Conservation (phyloP, 2,113 vertebrate species). For the Malurus melanocephalus region DNA sequence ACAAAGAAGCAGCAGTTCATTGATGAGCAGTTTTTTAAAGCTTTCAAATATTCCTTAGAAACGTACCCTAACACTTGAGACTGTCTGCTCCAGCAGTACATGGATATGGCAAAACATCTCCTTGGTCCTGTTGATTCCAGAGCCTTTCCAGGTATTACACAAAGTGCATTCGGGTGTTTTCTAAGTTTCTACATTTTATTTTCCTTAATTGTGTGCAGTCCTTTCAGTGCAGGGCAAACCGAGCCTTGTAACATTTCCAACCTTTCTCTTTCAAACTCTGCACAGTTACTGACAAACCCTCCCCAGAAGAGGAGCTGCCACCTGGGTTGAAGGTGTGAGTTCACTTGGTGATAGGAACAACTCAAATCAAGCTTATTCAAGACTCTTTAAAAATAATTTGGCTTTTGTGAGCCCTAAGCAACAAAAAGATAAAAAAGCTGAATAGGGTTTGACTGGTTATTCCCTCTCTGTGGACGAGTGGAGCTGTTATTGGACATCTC, state of each 20-base stretch:
- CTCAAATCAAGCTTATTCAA: neutral
- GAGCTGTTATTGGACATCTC: neutral
- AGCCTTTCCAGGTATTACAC: neutral
- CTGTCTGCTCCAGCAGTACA: rapidly evolving
- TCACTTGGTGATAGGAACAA: neutral
- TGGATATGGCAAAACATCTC: neutral
- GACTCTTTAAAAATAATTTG: neutral
- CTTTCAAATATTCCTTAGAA: neutral
- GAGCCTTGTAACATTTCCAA: neutral
- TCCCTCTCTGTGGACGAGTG: neutral
- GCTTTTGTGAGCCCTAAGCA: neutral
- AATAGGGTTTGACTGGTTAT: neutral
- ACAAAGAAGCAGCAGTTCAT: neutral
- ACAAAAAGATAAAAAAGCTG: neutral
- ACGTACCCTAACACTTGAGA: rapidly evolving
- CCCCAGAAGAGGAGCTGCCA: neutral
- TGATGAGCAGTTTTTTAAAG: neutral
- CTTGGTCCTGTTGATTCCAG: neutral
- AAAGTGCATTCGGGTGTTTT: neutral
- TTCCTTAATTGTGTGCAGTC: neutral
- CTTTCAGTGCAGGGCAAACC: neutral
- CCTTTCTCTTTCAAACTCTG: neutral
- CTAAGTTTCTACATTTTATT: neutral
- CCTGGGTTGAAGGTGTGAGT: neutral
- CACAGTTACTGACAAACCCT: neutral